Percentiles rank a stretch among this genome's conserved stretches.
phyloP scores from a whole-genome alignment of 1,140 invertebrate genomes.

The Glomeris maerens region DNA sequence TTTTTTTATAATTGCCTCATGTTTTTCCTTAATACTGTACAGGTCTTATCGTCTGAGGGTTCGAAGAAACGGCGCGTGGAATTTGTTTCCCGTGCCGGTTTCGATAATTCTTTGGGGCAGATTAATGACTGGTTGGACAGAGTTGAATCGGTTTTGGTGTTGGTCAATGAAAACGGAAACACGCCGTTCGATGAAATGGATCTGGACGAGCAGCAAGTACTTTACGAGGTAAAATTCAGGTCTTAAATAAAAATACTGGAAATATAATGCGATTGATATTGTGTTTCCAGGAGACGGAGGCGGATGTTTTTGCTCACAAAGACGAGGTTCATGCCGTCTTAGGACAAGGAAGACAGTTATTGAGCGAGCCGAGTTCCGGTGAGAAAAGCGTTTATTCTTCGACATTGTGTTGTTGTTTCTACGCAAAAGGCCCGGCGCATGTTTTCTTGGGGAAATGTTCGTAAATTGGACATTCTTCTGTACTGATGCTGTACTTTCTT shows the following conservation, averaged over 20 bases:
- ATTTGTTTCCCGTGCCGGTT: conserved; percentile 32
- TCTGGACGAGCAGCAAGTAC: conserved; percentile 42
- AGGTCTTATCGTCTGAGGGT: conserved; percentile 6
- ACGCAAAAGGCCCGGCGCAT: too few relatives aligned
- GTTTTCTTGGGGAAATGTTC: too few relatives aligned
- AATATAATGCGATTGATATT: background rate
- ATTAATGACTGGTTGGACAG: conserved; percentile 43
- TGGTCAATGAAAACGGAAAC: conserved; percentile 31
- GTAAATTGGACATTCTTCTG: too few relatives aligned
- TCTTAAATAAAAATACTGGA: background rate
- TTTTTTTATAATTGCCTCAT: background rate
- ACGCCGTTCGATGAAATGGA: conserved; percentile 39
- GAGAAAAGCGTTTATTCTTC: conserved; percentile 11
- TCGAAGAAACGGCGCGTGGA: conserved; percentile 20
- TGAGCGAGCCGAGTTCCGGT: conserved; percentile 18
- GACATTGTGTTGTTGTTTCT: too few relatives aligned
- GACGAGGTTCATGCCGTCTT: conserved; percentile 18
- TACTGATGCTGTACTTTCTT: background rate
- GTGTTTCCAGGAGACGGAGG: conserved; percentile 28
- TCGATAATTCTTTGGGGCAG: conserved; percentile 36
- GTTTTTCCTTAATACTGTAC: background rate
- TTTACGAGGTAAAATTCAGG: conserved; percentile 33
- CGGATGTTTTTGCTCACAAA: conserved; percentile 25
- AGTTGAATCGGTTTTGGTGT: conserved; percentile 36
- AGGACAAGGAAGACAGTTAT: conserved; percentile 16